Percentiles rank a stretch among this genome's conserved stretches.
These are phyloP conservation scores for Sphaerophoria rueppellii DNA, from an alignment of 2,888 invertebrate genomes.

Conservation along the genomic window DNA sequence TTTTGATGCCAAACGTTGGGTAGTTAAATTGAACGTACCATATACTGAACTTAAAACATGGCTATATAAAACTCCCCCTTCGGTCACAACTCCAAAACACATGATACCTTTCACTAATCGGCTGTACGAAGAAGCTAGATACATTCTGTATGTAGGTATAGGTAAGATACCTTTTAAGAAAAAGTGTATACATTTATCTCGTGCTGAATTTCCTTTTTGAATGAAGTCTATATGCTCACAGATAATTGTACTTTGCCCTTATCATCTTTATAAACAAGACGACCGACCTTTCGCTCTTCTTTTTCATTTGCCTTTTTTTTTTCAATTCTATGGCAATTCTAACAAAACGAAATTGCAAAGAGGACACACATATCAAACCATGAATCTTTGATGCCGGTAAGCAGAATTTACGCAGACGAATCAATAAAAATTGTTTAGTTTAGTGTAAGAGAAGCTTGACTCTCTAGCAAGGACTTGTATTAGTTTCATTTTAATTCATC, in stretches of 20 bases:
- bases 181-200: constrained; percentile 33
- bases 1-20: constrained; percentile 24
- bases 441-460: too few relatives aligned
- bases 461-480: too few relatives aligned
- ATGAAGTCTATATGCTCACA: not conserved
- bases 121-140: constrained; percentile 51
- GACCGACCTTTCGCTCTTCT: constrained; percentile 61
- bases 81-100: not conserved
- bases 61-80: not conserved
- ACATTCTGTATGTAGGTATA: constrained; percentile 1
- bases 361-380: constrained; percentile 22
- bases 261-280: constrained; percentile 50
- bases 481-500: too few relatives aligned
- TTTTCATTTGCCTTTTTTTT: constrained; percentile 23
- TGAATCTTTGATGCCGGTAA: constrained; percentile 68
- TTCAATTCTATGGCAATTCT: constrained; percentile 7
- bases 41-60: not conserved
- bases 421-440: too few relatives aligned
- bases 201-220: too few relatives aligned
- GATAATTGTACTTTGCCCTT: constrained; percentile 27
- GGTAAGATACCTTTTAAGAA: constrained; percentile 62
- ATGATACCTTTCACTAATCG: constrained; percentile 51
- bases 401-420: not conserved
- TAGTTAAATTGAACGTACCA: constrained; percentile 1
- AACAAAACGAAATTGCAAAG: constrained; percentile 11